Conservation (phyloP, 2,113 vertebrate genomes). For the Solenodon paradoxus region DNA sequence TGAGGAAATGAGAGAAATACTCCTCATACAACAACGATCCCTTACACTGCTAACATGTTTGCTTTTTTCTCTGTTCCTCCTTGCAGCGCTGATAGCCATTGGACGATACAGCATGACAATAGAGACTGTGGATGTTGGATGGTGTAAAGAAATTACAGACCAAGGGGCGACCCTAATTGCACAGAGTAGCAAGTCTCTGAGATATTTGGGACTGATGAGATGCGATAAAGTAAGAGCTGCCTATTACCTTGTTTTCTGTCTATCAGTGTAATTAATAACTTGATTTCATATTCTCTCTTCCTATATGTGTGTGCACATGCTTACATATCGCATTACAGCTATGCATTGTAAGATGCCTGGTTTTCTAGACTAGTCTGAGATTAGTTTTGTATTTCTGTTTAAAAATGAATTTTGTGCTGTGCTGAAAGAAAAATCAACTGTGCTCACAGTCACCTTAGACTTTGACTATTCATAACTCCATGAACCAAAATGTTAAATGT, state of each 20-base stretch:
- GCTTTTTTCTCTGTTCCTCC: slow-evolving; percentile 42
- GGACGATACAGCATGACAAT: slow-evolving; percentile 96
- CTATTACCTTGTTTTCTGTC: background rate
- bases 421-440: background rate
- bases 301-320: background rate
- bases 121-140: slow-evolving; percentile 98
- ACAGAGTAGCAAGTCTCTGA: slow-evolving; percentile 96
- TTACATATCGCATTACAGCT: background rate
- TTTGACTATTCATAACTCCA: background rate
- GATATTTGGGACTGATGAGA: slow-evolving; percentile 97
- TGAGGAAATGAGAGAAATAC: slow-evolving; percentile 44
- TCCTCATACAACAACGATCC: background rate
- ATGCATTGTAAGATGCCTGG: background rate
- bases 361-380: slow-evolving; percentile 14
- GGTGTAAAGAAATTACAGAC: slow-evolving; percentile 99
- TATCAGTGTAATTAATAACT: background rate
- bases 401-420: slow-evolving; percentile 43
- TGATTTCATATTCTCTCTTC: background rate
- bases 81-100: slow-evolving; percentile 95
- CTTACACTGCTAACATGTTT: background rate
- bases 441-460: background rate
- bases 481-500: background rate
- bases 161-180: slow-evolving; percentile 97
- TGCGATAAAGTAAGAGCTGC: slow-evolving; percentile 94
- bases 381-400: slow-evolving; percentile 14